Base-by-base conservation (phyloP, 2,113 vertebrate genomes). In the Micronycteris hirsuta region DNA sequence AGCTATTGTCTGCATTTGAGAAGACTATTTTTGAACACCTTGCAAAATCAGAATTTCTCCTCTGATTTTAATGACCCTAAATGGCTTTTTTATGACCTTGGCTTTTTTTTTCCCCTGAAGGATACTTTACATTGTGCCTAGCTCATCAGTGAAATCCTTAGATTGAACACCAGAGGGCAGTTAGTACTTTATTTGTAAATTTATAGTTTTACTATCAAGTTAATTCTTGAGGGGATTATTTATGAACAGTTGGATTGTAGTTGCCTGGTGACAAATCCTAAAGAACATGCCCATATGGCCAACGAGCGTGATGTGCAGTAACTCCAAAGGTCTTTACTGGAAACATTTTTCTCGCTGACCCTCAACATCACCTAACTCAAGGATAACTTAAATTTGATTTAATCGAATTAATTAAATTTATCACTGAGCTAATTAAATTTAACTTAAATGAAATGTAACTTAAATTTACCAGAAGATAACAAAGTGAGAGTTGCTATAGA, bases 161-260 rank as follows among this genome's bases (percentile, higher is more conserved):
- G 31, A 91, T 76, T 93, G 76, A 96, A 95, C 96, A 87, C 97
- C 73, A 97, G 97, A 95, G 93, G 97, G 96, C 96, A 93, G 80
- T 92, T 80, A 85, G 41, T 83, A 86, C 74, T 78, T 94, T 70
- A 43, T 77, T 88, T 26, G 52, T 95, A 85, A 67, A 86, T 82
- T 36, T 93, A 5, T 68, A 70, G 56, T 89, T 93, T 88, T 16
- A 47, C 84, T 80, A 68, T 24, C 65, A 86, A 38, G 26, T 93
- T 58, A 93, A 81, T 87, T 93, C 67, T 74, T 93, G 47, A 58
- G 5, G 26, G n/a, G 1, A 38, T 78, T 83, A 61, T 87, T 94
- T 84, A 45, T 67, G 73, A 93, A 70, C 20, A 65, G 22, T 77
- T 86, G 74, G 56, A 56, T 83, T 77, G 52, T 96, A 87, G 36